phyloP scores from a whole-genome alignment of 2,113 vertebrate species.

The Lontra canadensis region DNA sequence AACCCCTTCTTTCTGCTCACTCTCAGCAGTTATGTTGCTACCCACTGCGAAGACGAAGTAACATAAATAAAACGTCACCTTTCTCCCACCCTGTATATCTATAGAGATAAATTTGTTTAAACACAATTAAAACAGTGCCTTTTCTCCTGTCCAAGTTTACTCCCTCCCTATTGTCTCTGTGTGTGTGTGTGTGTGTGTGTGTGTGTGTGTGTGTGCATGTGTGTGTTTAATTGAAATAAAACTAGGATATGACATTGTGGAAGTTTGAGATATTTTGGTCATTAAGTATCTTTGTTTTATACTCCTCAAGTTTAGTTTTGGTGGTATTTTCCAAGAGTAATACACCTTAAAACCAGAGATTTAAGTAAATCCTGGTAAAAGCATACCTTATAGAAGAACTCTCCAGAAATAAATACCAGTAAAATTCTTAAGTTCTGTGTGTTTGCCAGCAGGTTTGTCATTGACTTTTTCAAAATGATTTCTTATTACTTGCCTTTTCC shows the following conservation, averaged over 20 bases:
- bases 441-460: background rate
- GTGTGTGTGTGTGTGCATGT: background rate
- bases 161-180: background rate
- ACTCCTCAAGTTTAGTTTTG: background rate
- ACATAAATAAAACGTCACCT: background rate
- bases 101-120: background rate
- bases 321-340: background rate
- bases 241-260: background rate
- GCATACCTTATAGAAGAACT: accelerated
- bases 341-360: background rate
- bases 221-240: background rate
- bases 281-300: background rate
- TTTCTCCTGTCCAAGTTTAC: background rate
- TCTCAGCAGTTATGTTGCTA: background rate
- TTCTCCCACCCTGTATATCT: background rate
- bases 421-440: background rate
- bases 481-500: background rate
- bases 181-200: background rate
- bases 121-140: background rate
- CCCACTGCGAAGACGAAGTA: background rate
- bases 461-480: background rate
- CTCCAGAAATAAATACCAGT: background rate
- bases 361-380: background rate
- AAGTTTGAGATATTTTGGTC: background rate
- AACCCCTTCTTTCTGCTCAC: background rate